A percentile compares a stretch with the other conserved stretches of the same genome.
phyloP scores from a whole-genome alignment of 1,140 invertebrate species.

The Platorchestia sp. region DNA sequence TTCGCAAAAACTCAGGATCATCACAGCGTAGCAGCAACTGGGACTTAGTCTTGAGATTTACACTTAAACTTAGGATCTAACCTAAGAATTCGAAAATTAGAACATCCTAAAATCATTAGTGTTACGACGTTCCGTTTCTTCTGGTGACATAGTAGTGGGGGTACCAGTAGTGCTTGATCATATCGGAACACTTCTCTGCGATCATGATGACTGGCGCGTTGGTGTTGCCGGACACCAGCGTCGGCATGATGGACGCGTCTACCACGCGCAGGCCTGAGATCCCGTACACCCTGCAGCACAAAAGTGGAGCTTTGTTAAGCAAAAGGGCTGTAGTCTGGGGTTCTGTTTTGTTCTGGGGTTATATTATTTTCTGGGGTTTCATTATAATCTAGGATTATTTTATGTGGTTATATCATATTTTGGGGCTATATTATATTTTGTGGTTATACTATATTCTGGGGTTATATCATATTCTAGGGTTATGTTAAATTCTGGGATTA shows the following conservation, averaged over 20 bases:
- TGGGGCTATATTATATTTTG: no score
- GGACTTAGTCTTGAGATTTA: no score
- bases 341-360: no score
- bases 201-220: slow-evolving; percentile 81
- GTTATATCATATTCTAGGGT: no score
- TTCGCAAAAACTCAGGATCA: no score
- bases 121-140: not conserved
- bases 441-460: no score
- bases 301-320: not conserved
- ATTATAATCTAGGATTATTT: no score
- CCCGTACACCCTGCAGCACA: slow-evolving; percentile 74
- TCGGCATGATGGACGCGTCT: slow-evolving; percentile 82
- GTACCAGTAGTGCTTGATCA: slow-evolving; percentile 76
- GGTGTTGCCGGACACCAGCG: slow-evolving; percentile 79
- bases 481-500: no score
- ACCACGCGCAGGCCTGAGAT: slow-evolving; percentile 77
- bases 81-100: not conserved
- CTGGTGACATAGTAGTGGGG: not conserved
- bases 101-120: slow-evolving; percentile 4
- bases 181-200: slow-evolving; percentile 78
- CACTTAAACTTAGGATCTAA: not conserved
- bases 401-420: no score
- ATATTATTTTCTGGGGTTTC: no score
- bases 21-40: not conserved
- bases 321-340: not conserved